phyloP scores from a whole-genome alignment of 2,113 vertebrate genomes.

The Phrynosoma blainvillii region DNA sequence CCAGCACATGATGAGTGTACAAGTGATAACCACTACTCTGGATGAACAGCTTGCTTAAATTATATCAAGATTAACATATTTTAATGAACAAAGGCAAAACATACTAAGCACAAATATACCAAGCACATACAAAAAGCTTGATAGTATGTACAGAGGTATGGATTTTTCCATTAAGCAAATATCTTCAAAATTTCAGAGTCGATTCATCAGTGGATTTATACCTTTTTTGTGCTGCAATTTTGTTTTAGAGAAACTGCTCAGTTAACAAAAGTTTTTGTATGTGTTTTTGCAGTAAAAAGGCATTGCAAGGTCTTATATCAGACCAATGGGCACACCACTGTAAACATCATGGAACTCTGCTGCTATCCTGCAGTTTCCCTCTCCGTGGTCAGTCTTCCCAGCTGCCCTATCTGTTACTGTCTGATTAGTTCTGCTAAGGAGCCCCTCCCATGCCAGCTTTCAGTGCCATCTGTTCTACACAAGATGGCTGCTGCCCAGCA shows the following conservation, averaged over 20 bases:
- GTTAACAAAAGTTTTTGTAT: conserved; percentile 47
- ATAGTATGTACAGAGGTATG: background rate
- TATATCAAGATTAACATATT: background rate
- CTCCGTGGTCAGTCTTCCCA: conserved; percentile 97
- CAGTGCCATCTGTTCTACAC: conserved; percentile 97
- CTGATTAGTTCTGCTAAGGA: conserved; percentile 99
- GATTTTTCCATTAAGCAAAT: background rate
- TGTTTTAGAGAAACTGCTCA: background rate
- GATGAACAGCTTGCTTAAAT: background rate
- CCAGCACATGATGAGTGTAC: conserved; percentile 37
- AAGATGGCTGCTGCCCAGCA: conserved; percentile 98
- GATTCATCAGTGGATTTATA: background rate
- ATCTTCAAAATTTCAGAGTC: background rate
- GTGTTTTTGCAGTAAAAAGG: conserved; percentile 75
- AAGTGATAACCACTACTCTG: conserved; percentile 2
- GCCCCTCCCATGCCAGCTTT: conserved; percentile 99
- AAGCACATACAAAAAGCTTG: fast-evolving
- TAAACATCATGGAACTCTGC: conserved; percentile 90
- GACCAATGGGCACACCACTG: conserved; percentile 95
- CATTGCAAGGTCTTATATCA: conserved; percentile 88
- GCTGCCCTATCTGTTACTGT: conserved; percentile 99
- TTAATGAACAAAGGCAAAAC: fast-evolving
- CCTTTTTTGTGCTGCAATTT: background rate
- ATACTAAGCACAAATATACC: fast-evolving
- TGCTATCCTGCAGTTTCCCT: conserved; percentile 80